These are phyloP conservation scores for Frankliniella fusca DNA, from an alignment of 2,888 invertebrate genomes.

Conservation along the genomic window DNA sequence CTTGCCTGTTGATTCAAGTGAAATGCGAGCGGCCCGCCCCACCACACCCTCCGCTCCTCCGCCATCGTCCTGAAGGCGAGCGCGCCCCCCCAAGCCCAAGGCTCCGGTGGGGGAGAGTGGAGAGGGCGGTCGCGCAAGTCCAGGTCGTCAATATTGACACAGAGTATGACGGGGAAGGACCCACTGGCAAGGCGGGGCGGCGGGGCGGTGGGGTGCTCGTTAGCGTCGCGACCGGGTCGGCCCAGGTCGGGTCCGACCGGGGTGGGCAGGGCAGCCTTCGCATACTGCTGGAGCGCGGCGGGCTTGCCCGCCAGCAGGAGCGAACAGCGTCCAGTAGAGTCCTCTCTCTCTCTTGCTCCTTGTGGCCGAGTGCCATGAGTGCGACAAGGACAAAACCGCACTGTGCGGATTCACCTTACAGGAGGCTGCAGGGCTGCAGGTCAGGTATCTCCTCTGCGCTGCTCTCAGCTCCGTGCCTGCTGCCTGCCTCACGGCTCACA, in stretches of 20 bases:
- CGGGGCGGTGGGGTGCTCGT: not conserved
- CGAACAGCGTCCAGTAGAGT: no score
- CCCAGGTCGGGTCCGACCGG: not conserved
- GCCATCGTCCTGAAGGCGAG: no score
- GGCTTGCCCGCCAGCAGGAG: no score
- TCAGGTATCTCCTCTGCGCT: not conserved
- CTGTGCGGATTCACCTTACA: no score
- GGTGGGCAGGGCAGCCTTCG: not conserved
- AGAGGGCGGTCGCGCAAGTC: not conserved
- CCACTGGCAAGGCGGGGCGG: not conserved
- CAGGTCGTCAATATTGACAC: not conserved
- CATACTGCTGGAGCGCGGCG: not conserved
- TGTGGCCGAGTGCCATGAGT: no score
- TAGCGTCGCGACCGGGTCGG: not conserved
- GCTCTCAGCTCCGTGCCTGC: not conserved
- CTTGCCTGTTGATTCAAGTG: constrained; percentile 15
- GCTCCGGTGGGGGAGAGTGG: not conserved
- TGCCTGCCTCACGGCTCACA: no score
- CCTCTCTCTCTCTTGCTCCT: no score
- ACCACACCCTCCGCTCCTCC: not conserved
- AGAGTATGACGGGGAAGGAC: no score
- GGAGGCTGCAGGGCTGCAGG: no score
- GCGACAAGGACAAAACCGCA: no score
- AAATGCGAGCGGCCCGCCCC: not conserved
- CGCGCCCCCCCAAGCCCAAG: not conserved